Evolutionary conservation across 2,797 vertebrate species (phyloP).

Genomic region (Dendrocincla tyrannina): DNA sequence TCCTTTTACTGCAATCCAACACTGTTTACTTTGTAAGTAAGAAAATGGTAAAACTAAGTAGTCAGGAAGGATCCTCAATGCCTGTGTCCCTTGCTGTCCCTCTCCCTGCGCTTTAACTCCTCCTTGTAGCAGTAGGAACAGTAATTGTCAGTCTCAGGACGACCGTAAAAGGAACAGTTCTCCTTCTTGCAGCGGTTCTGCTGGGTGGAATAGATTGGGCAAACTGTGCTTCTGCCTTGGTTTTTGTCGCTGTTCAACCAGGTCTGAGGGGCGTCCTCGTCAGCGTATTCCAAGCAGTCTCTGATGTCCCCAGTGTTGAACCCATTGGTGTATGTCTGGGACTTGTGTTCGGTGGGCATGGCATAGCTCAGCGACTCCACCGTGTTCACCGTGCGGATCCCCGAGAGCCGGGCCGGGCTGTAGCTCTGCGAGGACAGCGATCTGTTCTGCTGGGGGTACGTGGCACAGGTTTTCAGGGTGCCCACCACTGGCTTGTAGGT

Average conservation of each 20-base stretch:
- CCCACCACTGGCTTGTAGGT: conserved; percentile 89
- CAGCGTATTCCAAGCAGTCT: conserved; percentile 92
- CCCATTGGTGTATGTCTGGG: conserved; percentile 94
- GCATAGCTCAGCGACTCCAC: conserved; percentile 87
- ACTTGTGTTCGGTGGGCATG: conserved; percentile 91
- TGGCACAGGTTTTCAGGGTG: conserved; percentile 93
- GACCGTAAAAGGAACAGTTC: conserved; percentile 97
- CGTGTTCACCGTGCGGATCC: conserved; percentile 88
- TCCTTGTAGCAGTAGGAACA: conserved; percentile 99
- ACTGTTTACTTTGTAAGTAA: conserved; percentile 69
- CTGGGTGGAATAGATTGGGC: conserved; percentile 88
- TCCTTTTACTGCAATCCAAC: conserved; percentile 49
- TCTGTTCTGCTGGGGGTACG: conserved; percentile 97
- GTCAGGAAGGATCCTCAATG: conserved; percentile 80
- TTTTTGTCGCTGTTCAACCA: conserved; percentile 90
- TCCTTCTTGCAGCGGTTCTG: conserved; percentile 96
- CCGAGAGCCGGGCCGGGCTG: conserved; percentile 90
- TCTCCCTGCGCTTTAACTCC: conserved; percentile 93
- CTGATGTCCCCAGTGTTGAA: conserved; percentile 86
- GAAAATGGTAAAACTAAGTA: conserved; percentile 71
- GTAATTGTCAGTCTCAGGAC: conserved; percentile 95
- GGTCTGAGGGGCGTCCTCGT: conserved; percentile 86
- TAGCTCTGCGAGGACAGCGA: conserved; percentile 96
- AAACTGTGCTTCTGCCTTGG: conserved; percentile 85
- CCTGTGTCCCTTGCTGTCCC: conserved; percentile 88